A percentile compares a stretch with the other conserved stretches of the same genome.
Evolutionary conservation across 2,797 vertebrate species (phyloP).

Genomic region (Salmo trutta): DNA sequence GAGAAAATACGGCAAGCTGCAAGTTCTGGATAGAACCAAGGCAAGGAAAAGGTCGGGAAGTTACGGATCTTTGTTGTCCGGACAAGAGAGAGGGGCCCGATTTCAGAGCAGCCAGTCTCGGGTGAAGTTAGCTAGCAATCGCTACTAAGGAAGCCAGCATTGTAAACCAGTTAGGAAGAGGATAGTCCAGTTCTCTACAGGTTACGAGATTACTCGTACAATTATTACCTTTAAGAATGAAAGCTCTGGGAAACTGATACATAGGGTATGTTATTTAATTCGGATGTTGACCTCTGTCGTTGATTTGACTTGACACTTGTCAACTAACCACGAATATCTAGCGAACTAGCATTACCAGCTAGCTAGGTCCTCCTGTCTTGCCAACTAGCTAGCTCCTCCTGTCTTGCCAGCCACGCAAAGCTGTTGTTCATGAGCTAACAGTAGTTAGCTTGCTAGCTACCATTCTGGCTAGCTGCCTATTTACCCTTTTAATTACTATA

Average conservation of each 20-base stretch:
- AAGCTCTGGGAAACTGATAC: neutral
- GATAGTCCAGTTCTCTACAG: neutral
- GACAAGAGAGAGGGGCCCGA: conserved; percentile 57
- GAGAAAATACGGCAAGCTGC: neutral
- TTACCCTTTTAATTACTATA: neutral
- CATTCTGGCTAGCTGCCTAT: neutral
- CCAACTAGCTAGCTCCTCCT: neutral
- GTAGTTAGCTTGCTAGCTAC: neutral
- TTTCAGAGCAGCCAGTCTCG: conserved; percentile 28
- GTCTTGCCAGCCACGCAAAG: neutral
- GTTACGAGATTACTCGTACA: neutral
- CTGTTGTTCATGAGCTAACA: neutral
- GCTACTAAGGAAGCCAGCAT: conserved; percentile 4
- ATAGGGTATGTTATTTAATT: neutral
- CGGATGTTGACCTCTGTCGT: neutral
- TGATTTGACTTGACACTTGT: conserved; percentile 8
- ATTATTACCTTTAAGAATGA: neutral
- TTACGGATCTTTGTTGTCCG: conserved; percentile 60
- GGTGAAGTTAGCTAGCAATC: conserved; percentile 51
- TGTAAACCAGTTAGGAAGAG: neutral
- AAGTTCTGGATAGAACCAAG: conserved; percentile 2
- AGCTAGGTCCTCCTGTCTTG: too few relatives aligned
- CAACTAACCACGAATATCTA: conserved; percentile 19
- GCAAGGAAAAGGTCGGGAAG: conserved; percentile 34
- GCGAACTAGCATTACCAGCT: neutral